phyloP scores from a whole-genome alignment of 2,797 vertebrate genomes.

The Myotis pilosus region DNA sequence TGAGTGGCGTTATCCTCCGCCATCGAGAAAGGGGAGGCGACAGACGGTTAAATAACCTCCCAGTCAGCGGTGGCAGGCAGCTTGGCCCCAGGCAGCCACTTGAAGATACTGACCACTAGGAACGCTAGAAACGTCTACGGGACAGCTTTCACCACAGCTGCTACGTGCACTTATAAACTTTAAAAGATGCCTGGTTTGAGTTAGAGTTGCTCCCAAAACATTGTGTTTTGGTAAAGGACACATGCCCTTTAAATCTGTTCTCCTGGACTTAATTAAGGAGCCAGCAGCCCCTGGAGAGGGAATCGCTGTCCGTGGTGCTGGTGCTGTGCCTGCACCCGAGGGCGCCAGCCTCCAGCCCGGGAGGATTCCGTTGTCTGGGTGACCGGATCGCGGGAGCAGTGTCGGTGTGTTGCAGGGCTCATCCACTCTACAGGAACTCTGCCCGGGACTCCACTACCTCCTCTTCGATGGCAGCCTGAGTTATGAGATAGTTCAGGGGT shows the following conservation, averaged over 20 bases:
- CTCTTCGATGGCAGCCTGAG: slow-evolving; percentile 40
- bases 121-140: background rate
- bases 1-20: accelerated
- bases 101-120: background rate
- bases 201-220: background rate
- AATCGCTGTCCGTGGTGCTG: background rate
- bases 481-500: background rate
- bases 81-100: accelerated
- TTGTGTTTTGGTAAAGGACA: background rate
- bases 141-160: background rate
- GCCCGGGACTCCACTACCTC: background rate
- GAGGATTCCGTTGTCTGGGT: background rate
- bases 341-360: background rate
- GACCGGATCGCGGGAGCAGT: slow-evolving; percentile 46
- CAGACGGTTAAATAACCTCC: accelerated
- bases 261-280: background rate
- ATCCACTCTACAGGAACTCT: slow-evolving; percentile 1
- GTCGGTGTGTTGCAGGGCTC: background rate
- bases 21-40: accelerated
- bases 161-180: accelerated
- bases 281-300: accelerated
- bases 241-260: background rate
- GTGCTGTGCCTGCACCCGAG: accelerated
- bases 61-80: accelerated
- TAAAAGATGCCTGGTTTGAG: no score